Evolutionary conservation across 2,797 vertebrate species (phyloP), one percentile per base, ranked within the genome.

Genomic region (Lepilemur ruficaudatus): DNA sequence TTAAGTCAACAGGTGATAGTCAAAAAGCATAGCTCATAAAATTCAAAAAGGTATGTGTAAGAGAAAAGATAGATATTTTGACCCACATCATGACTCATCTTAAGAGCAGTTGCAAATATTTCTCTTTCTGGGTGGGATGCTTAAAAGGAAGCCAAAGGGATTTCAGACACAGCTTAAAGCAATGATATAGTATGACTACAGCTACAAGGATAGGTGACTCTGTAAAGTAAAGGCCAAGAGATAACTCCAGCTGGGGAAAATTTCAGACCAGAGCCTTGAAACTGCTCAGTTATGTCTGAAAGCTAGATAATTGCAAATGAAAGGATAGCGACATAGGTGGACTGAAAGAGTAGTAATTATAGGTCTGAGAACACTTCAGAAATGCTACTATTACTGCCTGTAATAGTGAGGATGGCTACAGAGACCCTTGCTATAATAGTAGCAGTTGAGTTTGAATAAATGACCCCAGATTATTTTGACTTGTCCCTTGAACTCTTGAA

Each of bases 211-310:
- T 55, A 80, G 69, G 73, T 70, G 48, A 78, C 55, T 92, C 28
- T 67, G 20, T 82, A 89, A 96, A 80, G 35, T 12, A 78, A 93
- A 75, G 55, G 7, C 43, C 3, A 70, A 93, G 57, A 83, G 25
- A 28, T 85, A 73, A 79, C 55, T 92, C 17, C 69, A 79, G n/a
- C 4, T 63, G 28, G 61, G 41, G 55, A 86, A 55, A 9, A 90
- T 95, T 93, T 94, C 17, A 83, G 63, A 95, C 17, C 35, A 93
- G 63, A 93, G 48, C 15, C 57, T 92, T 76, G 48, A 96, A 90
- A 93, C 17, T 69, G 41, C 13, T 85, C 57, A 78, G 30, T 87
- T 86, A 88, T 55, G 2, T 57, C 20, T 75, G 83, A 83, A 78
- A 88, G 73, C 61, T 25, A 96, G 50, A 46, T 43, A 83, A 94